These are phyloP conservation scores for Nothocercus nigrocapillus DNA, from an alignment of 2,113 vertebrate genomes.

Conservation along the genomic window DNA sequence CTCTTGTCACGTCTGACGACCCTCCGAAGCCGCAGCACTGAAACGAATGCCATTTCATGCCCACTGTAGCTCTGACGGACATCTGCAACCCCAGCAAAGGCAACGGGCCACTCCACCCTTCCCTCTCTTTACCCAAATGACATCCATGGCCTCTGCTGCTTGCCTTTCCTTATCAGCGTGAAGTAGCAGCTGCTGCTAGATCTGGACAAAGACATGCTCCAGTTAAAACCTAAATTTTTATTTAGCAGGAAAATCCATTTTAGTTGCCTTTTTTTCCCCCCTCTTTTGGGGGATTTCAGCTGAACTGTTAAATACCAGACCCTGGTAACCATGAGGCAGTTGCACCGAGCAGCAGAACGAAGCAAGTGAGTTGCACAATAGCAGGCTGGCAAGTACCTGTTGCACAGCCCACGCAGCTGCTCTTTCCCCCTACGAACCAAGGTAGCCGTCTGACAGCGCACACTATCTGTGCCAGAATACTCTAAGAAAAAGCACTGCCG, in stretches of 20 bases:
- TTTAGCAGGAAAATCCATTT: constrained; percentile 21
- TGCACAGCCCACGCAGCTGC: not conserved
- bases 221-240: constrained; percentile 22
- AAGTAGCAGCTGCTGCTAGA: not conserved
- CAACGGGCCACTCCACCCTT: not conserved
- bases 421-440: not conserved
- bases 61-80: not conserved
- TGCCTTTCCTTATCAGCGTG: not conserved
- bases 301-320: constrained; percentile 51
- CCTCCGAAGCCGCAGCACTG: not conserved
- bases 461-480: constrained; percentile 3
- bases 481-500: not conserved
- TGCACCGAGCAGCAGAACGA: not conserved
- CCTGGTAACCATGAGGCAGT: constrained; percentile 7
- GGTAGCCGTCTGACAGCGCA: not conserved
- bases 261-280: not conserved
- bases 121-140: not conserved
- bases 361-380: constrained; percentile 37
- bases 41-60: not conserved
- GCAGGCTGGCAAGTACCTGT: not conserved
- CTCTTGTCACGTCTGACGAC: not conserved
- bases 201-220: not conserved
- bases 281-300: constrained; percentile 13
- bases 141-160: not conserved
- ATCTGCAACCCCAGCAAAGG: not conserved